These are phyloP conservation scores for Toxostoma redivivum DNA, from an alignment of 2,113 vertebrate species.

Conservation along the genomic window DNA sequence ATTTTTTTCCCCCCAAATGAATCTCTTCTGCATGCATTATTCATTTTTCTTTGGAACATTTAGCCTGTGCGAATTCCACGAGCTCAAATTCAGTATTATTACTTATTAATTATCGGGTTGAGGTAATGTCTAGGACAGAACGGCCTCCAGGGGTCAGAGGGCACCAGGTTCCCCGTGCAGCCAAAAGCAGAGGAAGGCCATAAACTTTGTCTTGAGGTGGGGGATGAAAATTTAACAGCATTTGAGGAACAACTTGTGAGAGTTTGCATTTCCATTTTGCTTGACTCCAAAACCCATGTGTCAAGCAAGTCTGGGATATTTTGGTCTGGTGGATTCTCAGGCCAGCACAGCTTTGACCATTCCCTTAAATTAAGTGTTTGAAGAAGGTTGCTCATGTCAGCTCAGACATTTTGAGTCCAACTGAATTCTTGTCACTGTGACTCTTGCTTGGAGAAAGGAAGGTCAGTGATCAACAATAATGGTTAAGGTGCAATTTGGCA, in stretches of 20 bases:
- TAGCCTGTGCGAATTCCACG: background rate
- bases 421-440: background rate
- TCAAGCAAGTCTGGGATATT: background rate
- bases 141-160: background rate
- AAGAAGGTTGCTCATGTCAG: background rate
- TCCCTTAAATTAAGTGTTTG: background rate
- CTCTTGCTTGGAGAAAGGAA: background rate
- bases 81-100: constrained; percentile 1
- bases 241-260: background rate
- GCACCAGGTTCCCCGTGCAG: background rate
- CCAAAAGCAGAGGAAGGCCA: background rate
- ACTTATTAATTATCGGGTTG: constrained; percentile 39
- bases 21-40: constrained; percentile 41
- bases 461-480: background rate
- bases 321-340: background rate
- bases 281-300: fast-evolving
- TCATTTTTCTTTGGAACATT: constrained; percentile 44
- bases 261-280: background rate
- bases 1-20: background rate
- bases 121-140: background rate
- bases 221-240: background rate
- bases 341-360: background rate
- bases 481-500: background rate
- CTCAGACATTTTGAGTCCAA: background rate
- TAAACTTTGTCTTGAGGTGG: background rate